phyloP scores from a whole-genome alignment of 2,113 vertebrate species.

The Fulica atra region DNA sequence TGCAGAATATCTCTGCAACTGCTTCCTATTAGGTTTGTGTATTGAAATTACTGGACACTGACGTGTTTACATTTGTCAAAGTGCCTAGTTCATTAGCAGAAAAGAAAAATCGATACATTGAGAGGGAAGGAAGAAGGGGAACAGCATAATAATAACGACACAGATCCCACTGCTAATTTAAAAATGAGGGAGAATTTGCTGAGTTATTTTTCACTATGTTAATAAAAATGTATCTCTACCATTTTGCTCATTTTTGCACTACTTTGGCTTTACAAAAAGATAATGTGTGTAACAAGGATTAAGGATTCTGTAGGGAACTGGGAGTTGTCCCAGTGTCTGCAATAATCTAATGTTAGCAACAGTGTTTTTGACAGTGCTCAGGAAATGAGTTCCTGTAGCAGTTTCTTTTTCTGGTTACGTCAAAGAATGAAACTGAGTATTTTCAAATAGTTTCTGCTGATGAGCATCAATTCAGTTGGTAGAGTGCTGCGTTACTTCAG shows the following conservation, averaged over 20 bases:
- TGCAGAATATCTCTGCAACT: not conserved
- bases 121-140: not conserved
- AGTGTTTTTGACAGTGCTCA: not conserved
- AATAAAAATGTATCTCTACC: not conserved
- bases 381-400: not conserved
- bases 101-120: conserved; percentile 14
- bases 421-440: not conserved
- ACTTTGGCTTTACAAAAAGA: not conserved
- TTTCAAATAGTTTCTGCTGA: not conserved
- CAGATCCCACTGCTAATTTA: not conserved
- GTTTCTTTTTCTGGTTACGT: not conserved
- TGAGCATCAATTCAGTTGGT: not conserved
- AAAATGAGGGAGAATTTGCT: not conserved
- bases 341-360: not conserved
- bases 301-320: not conserved
- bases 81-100: conserved; percentile 11
- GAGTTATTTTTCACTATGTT: not conserved
- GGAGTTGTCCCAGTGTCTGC: not conserved
- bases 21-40: not conserved
- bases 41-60: not conserved
- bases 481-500: not conserved
- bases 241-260: not conserved
- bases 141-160: not conserved
- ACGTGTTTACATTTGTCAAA: conserved; percentile 24
- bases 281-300: not conserved